phyloP scores from a whole-genome alignment of 2,113 vertebrate genomes.

The Alethe castanea region DNA sequence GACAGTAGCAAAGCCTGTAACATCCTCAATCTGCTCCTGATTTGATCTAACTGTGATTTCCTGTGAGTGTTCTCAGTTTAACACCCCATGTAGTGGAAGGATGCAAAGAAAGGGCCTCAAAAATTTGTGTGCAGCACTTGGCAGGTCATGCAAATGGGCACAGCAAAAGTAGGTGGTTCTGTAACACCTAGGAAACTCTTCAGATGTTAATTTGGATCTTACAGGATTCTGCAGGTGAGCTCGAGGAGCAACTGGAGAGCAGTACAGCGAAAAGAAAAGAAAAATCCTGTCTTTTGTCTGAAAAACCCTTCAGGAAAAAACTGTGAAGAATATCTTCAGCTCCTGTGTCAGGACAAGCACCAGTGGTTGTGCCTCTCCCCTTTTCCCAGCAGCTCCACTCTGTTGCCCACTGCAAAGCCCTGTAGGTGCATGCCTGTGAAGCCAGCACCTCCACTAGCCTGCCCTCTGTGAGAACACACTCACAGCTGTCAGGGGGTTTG shows the following conservation, averaged over 20 bases:
- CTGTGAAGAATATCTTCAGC: neutral
- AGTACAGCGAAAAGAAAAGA: neutral
- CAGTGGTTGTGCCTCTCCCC: neutral
- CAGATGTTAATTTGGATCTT: neutral
- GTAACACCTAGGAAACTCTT: neutral
- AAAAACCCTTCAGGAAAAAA: neutral
- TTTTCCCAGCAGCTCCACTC: neutral
- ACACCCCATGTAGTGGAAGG: neutral
- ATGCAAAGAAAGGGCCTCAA: neutral
- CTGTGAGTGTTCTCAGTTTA: neutral
- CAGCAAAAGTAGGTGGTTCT: neutral
- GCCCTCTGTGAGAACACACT: accelerated
- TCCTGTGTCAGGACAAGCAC: neutral
- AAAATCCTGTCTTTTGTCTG: neutral
- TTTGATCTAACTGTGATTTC: neutral
- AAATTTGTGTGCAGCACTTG: neutral
- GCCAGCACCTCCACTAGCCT: neutral
- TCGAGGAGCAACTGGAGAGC: neutral
- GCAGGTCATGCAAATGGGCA: neutral
- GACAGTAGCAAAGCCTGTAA: neutral
- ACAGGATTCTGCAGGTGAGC: neutral
- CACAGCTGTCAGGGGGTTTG: accelerated
- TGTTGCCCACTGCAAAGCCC: neutral
- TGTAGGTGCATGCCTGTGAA: accelerated
- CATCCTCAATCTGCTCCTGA: neutral